phyloP scores from a whole-genome alignment of 2,113 vertebrate species.

The Numida meleagris region DNA sequence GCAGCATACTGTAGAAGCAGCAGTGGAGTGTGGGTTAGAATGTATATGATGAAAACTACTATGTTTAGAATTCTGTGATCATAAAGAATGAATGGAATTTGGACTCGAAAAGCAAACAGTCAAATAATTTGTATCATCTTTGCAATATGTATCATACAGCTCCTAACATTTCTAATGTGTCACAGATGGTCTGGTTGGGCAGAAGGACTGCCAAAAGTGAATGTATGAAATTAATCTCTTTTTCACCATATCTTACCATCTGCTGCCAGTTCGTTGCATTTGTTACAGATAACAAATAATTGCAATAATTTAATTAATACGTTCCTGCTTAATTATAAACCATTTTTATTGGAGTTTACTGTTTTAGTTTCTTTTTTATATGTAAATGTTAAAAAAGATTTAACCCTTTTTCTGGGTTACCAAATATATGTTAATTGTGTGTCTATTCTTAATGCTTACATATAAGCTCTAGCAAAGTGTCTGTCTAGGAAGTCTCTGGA shows the following conservation, averaged over 20 bases:
- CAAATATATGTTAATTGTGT: rapidly evolving
- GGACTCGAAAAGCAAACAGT: background rate
- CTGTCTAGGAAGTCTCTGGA: background rate
- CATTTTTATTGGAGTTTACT: background rate
- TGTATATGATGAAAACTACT: background rate
- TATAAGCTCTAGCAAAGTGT: background rate
- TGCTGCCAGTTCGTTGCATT: constrained; percentile 50
- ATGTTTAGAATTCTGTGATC: background rate
- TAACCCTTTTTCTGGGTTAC: background rate
- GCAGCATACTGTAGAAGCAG: background rate
- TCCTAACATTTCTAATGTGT: background rate
- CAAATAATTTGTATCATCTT: background rate
- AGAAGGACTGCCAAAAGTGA: constrained; percentile 56
- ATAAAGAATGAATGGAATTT: background rate
- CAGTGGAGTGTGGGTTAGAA: background rate
- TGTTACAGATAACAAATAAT: constrained; percentile 63
- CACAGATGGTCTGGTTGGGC: constrained; percentile 63
- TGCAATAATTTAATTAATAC: constrained; percentile 55
- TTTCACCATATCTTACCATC: constrained; percentile 46
- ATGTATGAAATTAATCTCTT: constrained; percentile 57
- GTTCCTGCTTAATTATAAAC: background rate
- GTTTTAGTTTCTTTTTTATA: background rate
- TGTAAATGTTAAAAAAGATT: background rate
- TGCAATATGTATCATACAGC: background rate
- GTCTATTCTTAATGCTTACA: background rate